Percentiles rank a stretch among this genome's conserved stretches.
Evolutionary conservation across 1,140 invertebrate species (phyloP).

Genomic region (Brachionus sp.): DNA sequence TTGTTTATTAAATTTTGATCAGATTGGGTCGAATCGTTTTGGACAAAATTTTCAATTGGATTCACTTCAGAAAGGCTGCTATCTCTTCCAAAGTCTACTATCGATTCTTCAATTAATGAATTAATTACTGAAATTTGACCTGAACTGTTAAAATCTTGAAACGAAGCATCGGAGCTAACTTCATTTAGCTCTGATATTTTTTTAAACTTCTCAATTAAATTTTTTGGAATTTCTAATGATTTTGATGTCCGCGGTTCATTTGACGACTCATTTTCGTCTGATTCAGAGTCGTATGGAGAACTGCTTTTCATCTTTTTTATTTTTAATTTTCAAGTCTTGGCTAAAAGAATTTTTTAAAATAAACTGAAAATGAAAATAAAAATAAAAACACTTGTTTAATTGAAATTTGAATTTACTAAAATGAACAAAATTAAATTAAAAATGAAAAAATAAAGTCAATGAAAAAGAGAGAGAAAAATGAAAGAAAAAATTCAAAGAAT

Average conservation of each 20-base stretch:
- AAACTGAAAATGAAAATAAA: neutral
- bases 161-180: neutral
- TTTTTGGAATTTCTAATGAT: neutral
- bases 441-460: neutral
- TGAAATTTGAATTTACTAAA: slow-evolving; percentile 13
- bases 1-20: neutral
- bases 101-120: neutral
- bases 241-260: neutral
- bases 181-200: neutral
- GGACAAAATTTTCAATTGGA: neutral
- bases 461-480: neutral
- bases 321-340: neutral
- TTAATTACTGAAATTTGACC: neutral
- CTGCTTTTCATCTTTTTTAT: neutral
- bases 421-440: slow-evolving; percentile 11
- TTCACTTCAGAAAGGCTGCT: neutral
- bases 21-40: neutral
- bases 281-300: neutral
- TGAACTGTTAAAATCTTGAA: neutral
- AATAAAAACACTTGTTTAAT: neutral
- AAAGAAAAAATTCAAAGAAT: slow-evolving; percentile 12
- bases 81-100: neutral
- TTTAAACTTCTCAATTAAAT: neutral
- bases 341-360: neutral
- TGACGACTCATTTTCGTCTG: neutral